A percentile compares a stretch with the other conserved stretches of the same genome.
Conservation (phyloP, 2,888 invertebrate genomes). For the Incurvaria masculella region DNA sequence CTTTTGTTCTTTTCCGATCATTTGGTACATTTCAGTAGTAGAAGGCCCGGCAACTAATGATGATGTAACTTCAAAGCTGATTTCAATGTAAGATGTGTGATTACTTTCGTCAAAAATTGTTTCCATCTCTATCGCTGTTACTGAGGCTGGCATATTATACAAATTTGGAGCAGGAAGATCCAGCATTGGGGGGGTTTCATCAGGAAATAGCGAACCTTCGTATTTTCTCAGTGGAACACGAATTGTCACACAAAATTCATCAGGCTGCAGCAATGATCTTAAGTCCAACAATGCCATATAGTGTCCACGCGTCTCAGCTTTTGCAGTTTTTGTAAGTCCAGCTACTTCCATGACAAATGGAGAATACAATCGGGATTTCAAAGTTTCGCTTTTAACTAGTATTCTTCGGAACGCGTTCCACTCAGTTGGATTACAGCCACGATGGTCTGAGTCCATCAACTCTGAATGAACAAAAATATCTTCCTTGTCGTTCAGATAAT, state of each 20-base stretch:
- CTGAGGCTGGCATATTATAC: not conserved
- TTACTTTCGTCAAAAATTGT: not conserved
- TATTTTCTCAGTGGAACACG: not conserved
- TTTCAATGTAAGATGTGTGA: not conserved
- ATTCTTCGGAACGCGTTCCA: constrained; percentile 43
- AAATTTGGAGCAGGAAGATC: not conserved
- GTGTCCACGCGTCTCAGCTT: constrained; percentile 35
- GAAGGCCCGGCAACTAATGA: not conserved
- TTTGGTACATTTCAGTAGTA: not conserved
- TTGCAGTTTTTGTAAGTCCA: constrained; percentile 35
- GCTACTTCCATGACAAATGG: constrained; percentile 40
- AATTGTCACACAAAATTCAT: constrained; percentile 28
- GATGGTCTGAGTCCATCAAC: not conserved
- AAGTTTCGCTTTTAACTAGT: constrained; percentile 28
- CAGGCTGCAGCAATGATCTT: constrained; percentile 33
- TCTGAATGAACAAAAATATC: not conserved
- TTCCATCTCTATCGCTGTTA: not conserved
- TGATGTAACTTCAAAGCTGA: not conserved
- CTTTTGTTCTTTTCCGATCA: not conserved
- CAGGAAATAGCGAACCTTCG: not conserved
- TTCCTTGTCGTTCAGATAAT: not conserved
- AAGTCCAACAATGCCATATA: constrained; percentile 40
- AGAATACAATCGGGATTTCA: constrained; percentile 25
- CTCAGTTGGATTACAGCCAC: constrained; percentile 29
- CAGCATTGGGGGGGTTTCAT: not conserved